Conservation (phyloP, 2,888 invertebrate species). For the Hipparchia sbordonii region DNA sequence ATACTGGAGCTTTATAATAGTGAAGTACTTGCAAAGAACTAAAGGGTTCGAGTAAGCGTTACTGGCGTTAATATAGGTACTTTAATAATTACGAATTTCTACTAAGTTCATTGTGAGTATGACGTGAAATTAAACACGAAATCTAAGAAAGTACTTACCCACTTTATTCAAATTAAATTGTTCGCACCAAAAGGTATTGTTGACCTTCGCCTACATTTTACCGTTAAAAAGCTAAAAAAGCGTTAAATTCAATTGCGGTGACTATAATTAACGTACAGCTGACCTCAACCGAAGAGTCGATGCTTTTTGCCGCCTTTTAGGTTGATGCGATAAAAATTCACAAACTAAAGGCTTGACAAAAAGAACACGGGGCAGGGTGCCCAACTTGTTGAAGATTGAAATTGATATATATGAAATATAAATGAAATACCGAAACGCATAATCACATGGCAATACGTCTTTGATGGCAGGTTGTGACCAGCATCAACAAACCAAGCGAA, state of each 20-base stretch:
- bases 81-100: not conserved
- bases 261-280: slow-evolving; percentile 13
- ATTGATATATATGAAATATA: too few species aligned
- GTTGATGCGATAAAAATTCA: not conserved
- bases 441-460: too few species aligned
- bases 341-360: not conserved
- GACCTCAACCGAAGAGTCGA: slow-evolving; percentile 9
- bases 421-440: too few species aligned
- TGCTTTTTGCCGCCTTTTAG: slow-evolving; percentile 6
- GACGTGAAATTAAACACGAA: slow-evolving; percentile 17
- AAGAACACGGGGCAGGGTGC: too few species aligned
- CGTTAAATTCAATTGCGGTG: not conserved
- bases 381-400: too few species aligned
- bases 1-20: too few species aligned
- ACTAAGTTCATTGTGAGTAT: not conserved
- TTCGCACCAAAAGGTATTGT: slow-evolving; percentile 17
- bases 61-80: not conserved
- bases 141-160: slow-evolving; percentile 19
- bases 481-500: too few species aligned
- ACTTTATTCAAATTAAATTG: slow-evolving; percentile 15
- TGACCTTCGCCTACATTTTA: slow-evolving; percentile 17
- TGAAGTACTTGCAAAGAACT: too few species aligned
- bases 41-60: not conserved
- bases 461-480: too few species aligned
- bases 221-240: slow-evolving; percentile 8